phyloP scores from a whole-genome alignment of 2,113 vertebrate genomes.

The Cyprinus carpio region DNA sequence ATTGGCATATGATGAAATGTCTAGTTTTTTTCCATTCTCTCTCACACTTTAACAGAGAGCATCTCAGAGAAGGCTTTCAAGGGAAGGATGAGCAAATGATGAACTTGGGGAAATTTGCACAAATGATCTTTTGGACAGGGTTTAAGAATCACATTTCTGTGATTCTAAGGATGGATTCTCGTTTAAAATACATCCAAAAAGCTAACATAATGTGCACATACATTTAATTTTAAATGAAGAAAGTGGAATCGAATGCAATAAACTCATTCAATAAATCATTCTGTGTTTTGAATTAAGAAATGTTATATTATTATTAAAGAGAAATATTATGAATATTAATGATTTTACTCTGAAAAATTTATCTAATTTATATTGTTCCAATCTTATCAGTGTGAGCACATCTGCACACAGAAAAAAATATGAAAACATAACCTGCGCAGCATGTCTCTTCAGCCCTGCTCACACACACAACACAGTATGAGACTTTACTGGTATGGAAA shows the following conservation, averaged over 20 bases:
- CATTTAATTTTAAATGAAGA: not conserved
- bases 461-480: slow-evolving; percentile 40
- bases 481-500: slow-evolving; percentile 35
- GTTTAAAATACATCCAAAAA: not conserved
- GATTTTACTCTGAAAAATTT: not conserved
- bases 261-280: not conserved
- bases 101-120: slow-evolving; percentile 65
- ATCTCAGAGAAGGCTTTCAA: slow-evolving; percentile 55
- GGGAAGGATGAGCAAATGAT: slow-evolving; percentile 55
- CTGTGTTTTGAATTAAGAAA: not conserved
- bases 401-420: slow-evolving; percentile 39
- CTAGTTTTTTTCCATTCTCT: slow-evolving; percentile 52
- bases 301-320: not conserved
- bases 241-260: not conserved
- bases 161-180: not conserved
- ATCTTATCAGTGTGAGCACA: slow-evolving; percentile 25
- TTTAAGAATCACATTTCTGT: not conserved
- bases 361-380: not conserved
- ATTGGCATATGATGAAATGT: slow-evolving; percentile 52
- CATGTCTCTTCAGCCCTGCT: slow-evolving; percentile 7
- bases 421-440: slow-evolving; percentile 43
- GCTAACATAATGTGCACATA: not conserved
- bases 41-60: slow-evolving; percentile 45
- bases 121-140: not conserved
- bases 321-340: not conserved